Evolutionary conservation across 1,140 invertebrate genomes (phyloP).

Genomic region (Lordiphosa mommai): DNA sequence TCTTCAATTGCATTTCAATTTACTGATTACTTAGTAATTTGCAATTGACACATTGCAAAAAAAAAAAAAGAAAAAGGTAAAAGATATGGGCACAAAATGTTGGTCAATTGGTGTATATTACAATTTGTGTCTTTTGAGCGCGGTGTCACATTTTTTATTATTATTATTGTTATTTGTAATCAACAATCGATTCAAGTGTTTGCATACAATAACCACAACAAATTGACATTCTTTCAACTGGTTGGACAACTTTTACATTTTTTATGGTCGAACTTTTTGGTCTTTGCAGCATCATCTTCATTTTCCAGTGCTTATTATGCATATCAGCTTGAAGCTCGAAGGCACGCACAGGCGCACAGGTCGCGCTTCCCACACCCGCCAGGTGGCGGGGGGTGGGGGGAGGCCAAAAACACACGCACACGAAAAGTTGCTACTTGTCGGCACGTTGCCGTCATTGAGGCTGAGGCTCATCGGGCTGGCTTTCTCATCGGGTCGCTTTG

Average conservation of each 20-base stretch:
- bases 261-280: constrained; percentile 8
- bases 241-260: constrained; percentile 71
- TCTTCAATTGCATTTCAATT: constrained; percentile 74
- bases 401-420: constrained; percentile 23
- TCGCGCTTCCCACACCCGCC: constrained; percentile 38
- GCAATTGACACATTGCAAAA: constrained; percentile 50
- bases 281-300: constrained; percentile 29
- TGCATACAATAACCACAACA: not conserved
- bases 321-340: constrained; percentile 36
- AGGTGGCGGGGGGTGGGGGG: not conserved
- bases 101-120: constrained; percentile 35
- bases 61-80: constrained; percentile 15
- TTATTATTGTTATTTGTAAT: constrained; percentile 32
- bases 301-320: constrained; percentile 49
- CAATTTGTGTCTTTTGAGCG: constrained; percentile 9
- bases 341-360: constrained; percentile 25
- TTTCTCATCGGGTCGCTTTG: constrained; percentile 31
- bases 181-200: constrained; percentile 29
- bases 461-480: constrained; percentile 30
- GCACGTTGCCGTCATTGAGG: constrained; percentile 33
- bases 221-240: constrained; percentile 57
- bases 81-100: constrained; percentile 2
- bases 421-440: constrained; percentile 53
- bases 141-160: constrained; percentile 20
- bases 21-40: constrained; percentile 48